Base-by-base conservation (phyloP, 2,888 invertebrate species). In the Cristatella mucedo region DNA sequence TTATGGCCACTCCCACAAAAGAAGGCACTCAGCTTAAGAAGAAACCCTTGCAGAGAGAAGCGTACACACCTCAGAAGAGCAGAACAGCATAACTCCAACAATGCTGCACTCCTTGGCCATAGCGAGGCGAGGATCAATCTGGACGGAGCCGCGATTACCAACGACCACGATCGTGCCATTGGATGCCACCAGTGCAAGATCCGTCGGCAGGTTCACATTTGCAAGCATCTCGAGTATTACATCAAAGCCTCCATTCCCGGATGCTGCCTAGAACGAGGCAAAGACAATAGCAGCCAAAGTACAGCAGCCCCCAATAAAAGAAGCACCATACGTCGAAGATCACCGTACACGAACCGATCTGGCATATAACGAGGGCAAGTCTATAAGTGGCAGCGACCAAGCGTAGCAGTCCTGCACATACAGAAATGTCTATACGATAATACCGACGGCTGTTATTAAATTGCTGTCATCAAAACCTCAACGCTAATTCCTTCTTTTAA, bases 171-270 rank as follows among this genome's bases (percentile, higher is more conserved):
- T 59, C 30, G 67, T 52, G 7, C 69, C 72, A 40, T 53, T 45
- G 13, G 51, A 47, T 7, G 54, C 59, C 13, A 70, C 49, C 13
- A 72, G 49, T 21, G 57, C 54, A 22, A 72, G 51, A 51, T 74
- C 73, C 4, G 55, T 59, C 21, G 63, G 65, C 30, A 74, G 56
- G 48, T 74, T 74, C 2, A 68, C 63, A 53, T 74, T 71, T 6
- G 73, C 70, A 42, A 72, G 54, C 69, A 73, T 74, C 55, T 74
- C 74, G 20, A 74, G 52, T 21, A 74, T 70, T 9, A 73, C 53
- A 49, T 74, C 67, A 42, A 72, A 67, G 1, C 71, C 71, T 44
- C 53, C 53, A 13, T 57, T 61, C 26, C 53, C 58, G 15, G 63
- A 59, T 1, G 56, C 56, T 40, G 57, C 57, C 64, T 61, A 49